phyloP scores from a whole-genome alignment of 2,888 invertebrate genomes.

The Drosophila kambysellisi region DNA sequence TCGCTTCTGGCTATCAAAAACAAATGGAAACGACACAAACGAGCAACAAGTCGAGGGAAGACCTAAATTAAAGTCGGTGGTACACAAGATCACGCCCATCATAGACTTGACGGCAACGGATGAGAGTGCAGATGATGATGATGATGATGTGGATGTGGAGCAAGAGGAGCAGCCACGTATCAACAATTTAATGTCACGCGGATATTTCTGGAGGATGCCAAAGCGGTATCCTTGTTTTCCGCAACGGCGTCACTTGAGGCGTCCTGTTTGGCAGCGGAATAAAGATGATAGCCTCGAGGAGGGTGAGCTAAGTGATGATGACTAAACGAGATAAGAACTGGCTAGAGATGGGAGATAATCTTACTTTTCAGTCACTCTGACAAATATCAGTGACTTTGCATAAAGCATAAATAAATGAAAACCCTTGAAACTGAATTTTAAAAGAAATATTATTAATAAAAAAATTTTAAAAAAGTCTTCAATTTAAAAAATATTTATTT shows the following conservation, averaged over 20 bases:
- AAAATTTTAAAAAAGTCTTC: background rate
- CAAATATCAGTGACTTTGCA: background rate
- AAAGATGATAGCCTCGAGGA: conserved; percentile 30
- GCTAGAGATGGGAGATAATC: background rate
- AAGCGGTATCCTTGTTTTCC: background rate
- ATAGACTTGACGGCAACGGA: conserved; percentile 31
- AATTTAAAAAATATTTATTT: too few relatives aligned
- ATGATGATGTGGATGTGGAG: background rate
- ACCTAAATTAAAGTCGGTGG: background rate
- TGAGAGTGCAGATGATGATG: background rate
- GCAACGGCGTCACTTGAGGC: background rate
- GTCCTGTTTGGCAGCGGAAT: background rate
- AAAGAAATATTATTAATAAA: background rate
- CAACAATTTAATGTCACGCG: background rate
- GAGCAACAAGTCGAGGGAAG: background rate
- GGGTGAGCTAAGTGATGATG: conserved; percentile 49
- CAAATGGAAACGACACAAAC: background rate
- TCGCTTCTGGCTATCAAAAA: conserved; percentile 51
- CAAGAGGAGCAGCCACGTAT: background rate
- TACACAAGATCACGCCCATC: conserved; percentile 10
- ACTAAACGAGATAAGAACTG: background rate
- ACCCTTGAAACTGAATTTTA: background rate
- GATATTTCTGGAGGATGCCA: conserved; percentile 3
- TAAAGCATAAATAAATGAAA: background rate
- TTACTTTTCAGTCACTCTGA: background rate